These are phyloP conservation scores for Heliconius sara DNA, from an alignment of 2,888 invertebrate species.

Conservation along the genomic window DNA sequence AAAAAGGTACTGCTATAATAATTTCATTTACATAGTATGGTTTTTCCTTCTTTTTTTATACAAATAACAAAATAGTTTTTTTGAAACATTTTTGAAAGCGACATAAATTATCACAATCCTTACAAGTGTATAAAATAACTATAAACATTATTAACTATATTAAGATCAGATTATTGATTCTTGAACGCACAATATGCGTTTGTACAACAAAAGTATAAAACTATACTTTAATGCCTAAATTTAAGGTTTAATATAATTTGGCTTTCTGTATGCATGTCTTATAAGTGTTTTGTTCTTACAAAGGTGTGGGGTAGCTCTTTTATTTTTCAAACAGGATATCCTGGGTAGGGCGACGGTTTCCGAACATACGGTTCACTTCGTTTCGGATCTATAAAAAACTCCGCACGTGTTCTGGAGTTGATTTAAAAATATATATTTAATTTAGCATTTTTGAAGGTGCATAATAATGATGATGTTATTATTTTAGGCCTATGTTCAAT, in stretches of 20 bases:
- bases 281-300: constrained; percentile 47
- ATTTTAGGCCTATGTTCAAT: background rate
- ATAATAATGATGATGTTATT: background rate
- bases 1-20: background rate
- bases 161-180: constrained; percentile 42
- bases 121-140: constrained; percentile 18
- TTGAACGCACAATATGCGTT: constrained; percentile 30
- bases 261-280: constrained; percentile 9
- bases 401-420: constrained; percentile 73
- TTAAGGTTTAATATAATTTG: constrained; percentile 30
- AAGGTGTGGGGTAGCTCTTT: constrained; percentile 77
- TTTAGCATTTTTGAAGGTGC: constrained; percentile 26
- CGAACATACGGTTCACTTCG: constrained; percentile 72
- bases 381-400: constrained; percentile 66
- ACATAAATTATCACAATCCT: constrained; percentile 8
- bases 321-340: constrained; percentile 81
- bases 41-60: background rate
- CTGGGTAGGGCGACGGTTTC: constrained; percentile 71
- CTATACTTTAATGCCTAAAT: background rate
- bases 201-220: constrained; percentile 11
- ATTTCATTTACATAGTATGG: background rate
- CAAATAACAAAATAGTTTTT: background rate
- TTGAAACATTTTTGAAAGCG: background rate
- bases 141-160: constrained; percentile 21
- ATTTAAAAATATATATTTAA: constrained; percentile 51